Conservation (phyloP, 2,888 invertebrate genomes). For the Mythimna ferrago region DNA sequence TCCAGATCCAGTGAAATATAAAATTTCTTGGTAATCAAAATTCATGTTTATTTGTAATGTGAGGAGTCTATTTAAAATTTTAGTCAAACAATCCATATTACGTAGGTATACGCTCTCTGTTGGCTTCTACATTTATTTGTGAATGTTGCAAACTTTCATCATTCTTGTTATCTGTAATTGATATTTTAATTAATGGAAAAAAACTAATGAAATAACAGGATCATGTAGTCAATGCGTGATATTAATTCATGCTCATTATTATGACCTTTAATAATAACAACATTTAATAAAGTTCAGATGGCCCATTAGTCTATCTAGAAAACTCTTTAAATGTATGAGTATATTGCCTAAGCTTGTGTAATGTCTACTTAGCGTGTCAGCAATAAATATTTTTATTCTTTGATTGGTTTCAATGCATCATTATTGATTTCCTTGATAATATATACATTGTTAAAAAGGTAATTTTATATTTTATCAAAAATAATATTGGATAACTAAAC, state of each 20-base stretch:
- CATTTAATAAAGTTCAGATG: no score
- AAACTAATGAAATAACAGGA: no score
- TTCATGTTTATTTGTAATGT: neutral
- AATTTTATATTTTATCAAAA: neutral
- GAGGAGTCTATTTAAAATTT: neutral
- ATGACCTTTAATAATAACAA: no score
- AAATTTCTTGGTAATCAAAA: conserved; percentile 6
- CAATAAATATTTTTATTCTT: no score
- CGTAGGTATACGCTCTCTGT: no score
- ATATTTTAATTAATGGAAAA: conserved; percentile 8
- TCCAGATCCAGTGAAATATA: conserved; percentile 17
- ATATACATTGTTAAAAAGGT: neutral
- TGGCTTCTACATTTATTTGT: conserved; percentile 5
- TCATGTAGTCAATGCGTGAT: neutral
- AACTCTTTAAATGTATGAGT: no score
- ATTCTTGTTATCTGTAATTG: neutral
- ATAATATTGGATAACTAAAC: neutral
- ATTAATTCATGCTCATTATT: neutral
- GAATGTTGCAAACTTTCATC: conserved; percentile 1
- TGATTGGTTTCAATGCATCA: neutral
- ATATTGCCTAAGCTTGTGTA: no score
- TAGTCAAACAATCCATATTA: neutral
- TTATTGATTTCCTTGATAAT: neutral
- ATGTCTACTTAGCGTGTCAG: no score
- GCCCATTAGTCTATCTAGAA: no score